Evolutionary conservation across 2,888 invertebrate species (phyloP), one percentile per base, ranked within the genome.

Genomic region (Philonicus albiceps): DNA sequence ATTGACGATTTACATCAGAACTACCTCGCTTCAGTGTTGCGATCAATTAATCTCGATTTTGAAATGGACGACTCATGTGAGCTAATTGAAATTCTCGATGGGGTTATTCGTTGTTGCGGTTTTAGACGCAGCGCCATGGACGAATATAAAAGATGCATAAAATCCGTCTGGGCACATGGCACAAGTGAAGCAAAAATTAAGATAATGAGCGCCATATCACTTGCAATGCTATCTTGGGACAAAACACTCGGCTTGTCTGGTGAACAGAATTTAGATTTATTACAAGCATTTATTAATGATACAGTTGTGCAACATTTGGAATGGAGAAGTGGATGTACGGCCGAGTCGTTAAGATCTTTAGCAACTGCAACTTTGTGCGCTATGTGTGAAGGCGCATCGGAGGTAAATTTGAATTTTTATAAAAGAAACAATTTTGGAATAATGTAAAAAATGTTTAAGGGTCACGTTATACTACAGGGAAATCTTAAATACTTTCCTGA

Each of bases 361-460:
- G 92, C 92, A n/a, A 90, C 90, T 40, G 91, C 92, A 6, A 91
- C 91, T 0, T 86, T 92, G 0, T 92, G 92, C 74, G 90, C 92
- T 0, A 73, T 92, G 78, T 89, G 91, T 0, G 91, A 91, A 81
- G 91, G 91, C 2, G 91, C 91, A 0, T 74, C 87, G 0, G 87
- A 91, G 86, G 86, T 86, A 76, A 43, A 13, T 8, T n/a, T 43
- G 19, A 81, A 13, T 55, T 30, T 27, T 34, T 31, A 8, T 27
- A 34, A 75, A 11, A 49, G 16, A 55, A 27, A 16, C 30, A 11
- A 43, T 1, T 16, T 4, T 22, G 27, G 19, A 40, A n/a, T 11
- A 22, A 8, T 2, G 2, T 43, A 0, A 31, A 43, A 19, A 85
- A 83, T 49, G 40, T 81, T 80, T 37, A 78, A 86, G 85, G 89